Evolutionary conservation across 2,797 vertebrate genomes (phyloP), one percentile per base, ranked within the genome.

Genomic region (Cryptoblepharus egeriae): DNA sequence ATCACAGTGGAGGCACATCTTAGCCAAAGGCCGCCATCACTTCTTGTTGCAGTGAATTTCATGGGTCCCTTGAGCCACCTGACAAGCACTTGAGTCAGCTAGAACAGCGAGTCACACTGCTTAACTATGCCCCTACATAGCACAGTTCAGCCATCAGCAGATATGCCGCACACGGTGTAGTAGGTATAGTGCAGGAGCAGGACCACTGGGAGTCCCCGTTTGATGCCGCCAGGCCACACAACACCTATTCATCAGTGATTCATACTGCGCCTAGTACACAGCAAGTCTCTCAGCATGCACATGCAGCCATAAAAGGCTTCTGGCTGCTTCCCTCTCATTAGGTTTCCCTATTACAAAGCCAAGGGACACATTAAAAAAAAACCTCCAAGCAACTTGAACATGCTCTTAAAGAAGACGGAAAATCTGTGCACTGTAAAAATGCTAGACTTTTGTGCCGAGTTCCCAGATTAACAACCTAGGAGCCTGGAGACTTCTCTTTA

Each of bases 291-390:
- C 71, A 75, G 11, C 6, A 80, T 86, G 74, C 60, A 58, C 30
- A 26, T 11, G 70, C 79, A 86, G 85, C 81, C 71, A 81, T 1
- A 84, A 88, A 71, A 30, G 0, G 15, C 80, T 88, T 63, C 57
- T 10, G 64, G 2, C 76, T 85, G 22, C 30, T 88, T 83, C 15
- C 3, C 24, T 10, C 58, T 89, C 12, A 0, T 87, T 83, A 81
- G 76, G 26, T 55, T 81, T 73, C 11, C 35, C 55, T 77, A 71
- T 15, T 77, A 58, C 49, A 18, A 37, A 75, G 60, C 24, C 57
- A 87, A 81, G 74, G 35, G 78, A 77, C 32, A 30, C 35, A 32
- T 77, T 55, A 65, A 52, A 0, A 0, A 32, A 45, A 90, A 30
- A n/a, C n/a, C 32, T 8, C 82, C 49, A 45, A n/a, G 30, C 3